Base-by-base conservation (phyloP, 35 echinoderm and acorn worm species). In the Nesometra sesokonis region DNA sequence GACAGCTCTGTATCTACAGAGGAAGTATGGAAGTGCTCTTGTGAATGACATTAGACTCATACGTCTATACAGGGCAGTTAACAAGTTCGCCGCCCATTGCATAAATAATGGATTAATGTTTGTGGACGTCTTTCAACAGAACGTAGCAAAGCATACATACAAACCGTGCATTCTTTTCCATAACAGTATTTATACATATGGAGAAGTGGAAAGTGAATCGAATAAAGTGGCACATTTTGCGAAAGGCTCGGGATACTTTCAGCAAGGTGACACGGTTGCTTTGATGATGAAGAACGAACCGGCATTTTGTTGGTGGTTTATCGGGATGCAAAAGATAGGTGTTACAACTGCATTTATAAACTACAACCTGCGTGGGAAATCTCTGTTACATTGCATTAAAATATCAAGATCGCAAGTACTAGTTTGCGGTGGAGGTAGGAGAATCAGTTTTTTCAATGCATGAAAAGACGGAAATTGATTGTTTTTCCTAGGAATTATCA, bases 251-350 rank as follows among this genome's bases (percentile, higher is more conserved):
- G 31, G 78, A n/a, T 8, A 23, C 13, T 15, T 92, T n/a, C 52
- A 38, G 30, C 29, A 80, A 0, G 37, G 85, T 17, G 94, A 97
- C 31, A 84, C 88, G 8, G 91, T 91, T 11, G 92, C 88, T 11
- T 32, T 97, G 11, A 80, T 97, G n/a, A 97, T 97, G 91, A 36
- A 91, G 37, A 97, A 97, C 39, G 89, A 91, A 32, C 91, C 94
- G 17, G 89, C 78, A 3, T 97, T 88, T 79, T 38, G 90, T 5
- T 85, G 86, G 81, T 79, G 83, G 7, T 97, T 85, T 82, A 38
- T 97, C 7, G 94, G 86, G 0, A 82, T 97, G 29, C 80, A 33
- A 23, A 97, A 97, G 57, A 78, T 93, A 0, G 94, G 94, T 17
- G 85, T 92, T 13, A 91, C 77, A 11, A 32, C 43, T 15, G 89